Percentiles rank a stretch among this genome's conserved stretches.
phyloP scores from a whole-genome alignment of 2,113 vertebrate species.

The Gnathonemus longibarbis region DNA sequence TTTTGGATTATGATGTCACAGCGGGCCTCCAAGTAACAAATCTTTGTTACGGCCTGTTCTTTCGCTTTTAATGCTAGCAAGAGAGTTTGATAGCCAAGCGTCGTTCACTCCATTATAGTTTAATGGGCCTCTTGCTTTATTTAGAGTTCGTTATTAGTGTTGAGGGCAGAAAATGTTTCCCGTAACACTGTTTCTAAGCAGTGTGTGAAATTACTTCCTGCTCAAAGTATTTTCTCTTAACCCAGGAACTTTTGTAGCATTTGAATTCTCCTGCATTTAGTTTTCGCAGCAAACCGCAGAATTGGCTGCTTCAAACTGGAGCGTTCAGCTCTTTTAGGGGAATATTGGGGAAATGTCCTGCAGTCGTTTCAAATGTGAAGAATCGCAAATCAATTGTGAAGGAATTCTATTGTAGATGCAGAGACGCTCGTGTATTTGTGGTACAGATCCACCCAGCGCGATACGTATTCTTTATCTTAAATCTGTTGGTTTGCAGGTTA shows the following conservation, averaged over 20 bases:
- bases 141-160: neutral
- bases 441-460: neutral
- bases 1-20: neutral
- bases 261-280: neutral
- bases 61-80: neutral
- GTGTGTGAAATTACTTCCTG: neutral
- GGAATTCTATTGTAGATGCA: neutral
- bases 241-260: neutral
- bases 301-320: neutral
- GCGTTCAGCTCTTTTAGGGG: neutral
- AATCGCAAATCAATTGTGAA: neutral
- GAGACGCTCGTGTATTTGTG: neutral
- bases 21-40: neutral
- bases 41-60: neutral
- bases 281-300: neutral
- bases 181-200: neutral
- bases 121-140: neutral
- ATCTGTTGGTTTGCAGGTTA: neutral
- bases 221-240: neutral
- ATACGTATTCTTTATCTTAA: neutral
- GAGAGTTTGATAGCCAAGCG: neutral
- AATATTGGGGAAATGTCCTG: neutral
- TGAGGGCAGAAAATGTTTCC: neutral
- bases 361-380: neutral
- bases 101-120: neutral